These are phyloP conservation scores for Nanger granti DNA, from an alignment of 2,113 vertebrate genomes.

Conservation along the genomic window DNA sequence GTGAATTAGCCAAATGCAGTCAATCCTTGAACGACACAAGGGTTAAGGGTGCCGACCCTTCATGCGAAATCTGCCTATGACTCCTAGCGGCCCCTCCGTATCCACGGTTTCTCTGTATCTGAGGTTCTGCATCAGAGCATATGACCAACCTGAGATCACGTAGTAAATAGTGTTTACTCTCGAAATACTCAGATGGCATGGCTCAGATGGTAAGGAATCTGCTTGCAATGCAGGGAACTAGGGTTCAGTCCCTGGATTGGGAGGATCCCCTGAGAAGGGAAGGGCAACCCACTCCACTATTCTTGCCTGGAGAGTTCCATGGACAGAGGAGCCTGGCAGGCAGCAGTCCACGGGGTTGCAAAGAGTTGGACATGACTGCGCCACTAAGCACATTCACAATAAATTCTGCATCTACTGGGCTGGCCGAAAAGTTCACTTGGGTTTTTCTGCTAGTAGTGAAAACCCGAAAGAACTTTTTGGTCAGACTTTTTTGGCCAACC, in stretches of 20 bases:
- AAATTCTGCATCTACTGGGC: not conserved
- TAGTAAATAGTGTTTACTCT: not conserved
- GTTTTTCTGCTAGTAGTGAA: not conserved
- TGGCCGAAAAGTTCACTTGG: not conserved
- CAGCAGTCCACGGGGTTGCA: not conserved
- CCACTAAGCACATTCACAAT: not conserved
- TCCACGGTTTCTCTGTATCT: not conserved
- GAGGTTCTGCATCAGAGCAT: not conserved
- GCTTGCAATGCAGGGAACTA: not conserved
- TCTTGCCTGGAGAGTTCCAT: not conserved
- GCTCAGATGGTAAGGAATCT: not conserved
- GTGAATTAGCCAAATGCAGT: not conserved
- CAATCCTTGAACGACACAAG: not conserved
- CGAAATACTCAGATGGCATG: not conserved
- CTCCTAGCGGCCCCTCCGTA: not conserved
- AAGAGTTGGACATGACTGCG: not conserved
- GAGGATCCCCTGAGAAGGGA: not conserved
- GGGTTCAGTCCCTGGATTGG: not conserved
- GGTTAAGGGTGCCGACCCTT: not conserved
- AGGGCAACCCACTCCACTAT: not conserved
- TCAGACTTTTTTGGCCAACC: not conserved
- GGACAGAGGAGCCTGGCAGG: not conserved
- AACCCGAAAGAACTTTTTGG: not conserved
- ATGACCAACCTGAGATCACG: not conserved
- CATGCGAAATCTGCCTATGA: not conserved